Base-by-base conservation (phyloP, 2,888 invertebrate genomes). In the Sphaerophoria taeniata region DNA sequence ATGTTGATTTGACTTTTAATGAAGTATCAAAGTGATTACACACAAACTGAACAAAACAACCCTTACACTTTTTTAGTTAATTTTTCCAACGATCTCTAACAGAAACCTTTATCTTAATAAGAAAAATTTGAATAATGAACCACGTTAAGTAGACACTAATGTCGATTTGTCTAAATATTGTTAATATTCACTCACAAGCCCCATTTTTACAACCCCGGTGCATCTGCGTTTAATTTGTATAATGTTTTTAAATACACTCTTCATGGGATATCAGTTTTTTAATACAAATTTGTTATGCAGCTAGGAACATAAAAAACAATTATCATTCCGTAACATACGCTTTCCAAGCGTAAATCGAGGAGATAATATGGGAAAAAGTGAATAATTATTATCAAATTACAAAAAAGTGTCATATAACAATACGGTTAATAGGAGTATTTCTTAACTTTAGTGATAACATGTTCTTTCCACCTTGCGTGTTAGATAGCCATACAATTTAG, bases 71-170 rank as follows among this genome's bases (percentile, higher is more conserved):
- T 24, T 24, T 24, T 24, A 24, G 24, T 24, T 24, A 24, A 24
- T 24, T 65, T 77, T 74, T 53, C 43, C 36, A 55, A 69, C 61
- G 33, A 69, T 11, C 39, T 58, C n/a, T 11, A 33, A 33, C 45
- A 36, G 55, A 69, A 61, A 79, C 56, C 5, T 49, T 63, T 70
- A 71, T 81, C 39, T 71, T 53, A 71, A 56, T 76, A 67, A 60
- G 45, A 58, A 34, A 80, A 70, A 69, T 69, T n/a, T 43, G 53
- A 16, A 47, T 53, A 55, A 47, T 6, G 34, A 51, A 61, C 49
- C 67, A 14, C 56, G 58, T 58, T 80, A 34, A 51, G 24, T 51
- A 56, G 63, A 47, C 39, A 61, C 63, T 55, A 24, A 63, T 43
- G 49, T 55, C 12, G 14, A 65, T 45, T 9, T 67, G 36, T 43